Percentiles rank a stretch among this genome's conserved stretches.
Evolutionary conservation across 2,888 invertebrate species (phyloP).

Genomic region (Hypomecis punctinalis): DNA sequence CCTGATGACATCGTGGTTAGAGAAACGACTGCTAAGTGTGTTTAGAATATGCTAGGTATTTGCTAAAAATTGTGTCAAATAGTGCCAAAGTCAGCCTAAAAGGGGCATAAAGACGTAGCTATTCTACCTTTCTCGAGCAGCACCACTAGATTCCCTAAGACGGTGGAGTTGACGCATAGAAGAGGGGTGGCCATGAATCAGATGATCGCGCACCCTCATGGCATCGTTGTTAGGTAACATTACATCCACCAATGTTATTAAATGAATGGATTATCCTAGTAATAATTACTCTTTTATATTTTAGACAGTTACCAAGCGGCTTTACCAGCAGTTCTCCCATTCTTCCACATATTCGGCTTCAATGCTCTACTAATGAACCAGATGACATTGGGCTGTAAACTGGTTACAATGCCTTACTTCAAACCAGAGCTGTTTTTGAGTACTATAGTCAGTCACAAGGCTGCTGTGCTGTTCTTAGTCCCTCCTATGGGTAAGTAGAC

Average conservation of each 20-base stretch:
- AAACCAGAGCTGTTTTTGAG: slow-evolving; percentile 89
- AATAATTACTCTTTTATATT: no score
- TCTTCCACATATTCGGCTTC: slow-evolving; percentile 93
- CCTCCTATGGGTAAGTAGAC: slow-evolving; percentile 89
- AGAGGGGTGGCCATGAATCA: no score
- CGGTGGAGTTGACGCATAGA: no score
- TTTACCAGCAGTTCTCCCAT: slow-evolving; percentile 89
- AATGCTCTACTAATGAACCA: slow-evolving; percentile 86
- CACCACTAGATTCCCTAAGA: no score
- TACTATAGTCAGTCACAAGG: slow-evolving; percentile 86
- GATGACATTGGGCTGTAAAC: slow-evolving; percentile 86
- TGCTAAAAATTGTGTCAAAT: no score
- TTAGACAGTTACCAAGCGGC: slow-evolving; percentile 85
- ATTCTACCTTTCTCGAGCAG: no score
- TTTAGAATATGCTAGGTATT: neutral
- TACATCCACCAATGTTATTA: no score
- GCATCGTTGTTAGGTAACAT: no score
- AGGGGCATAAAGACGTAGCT: no score
- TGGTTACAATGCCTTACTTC: slow-evolving; percentile 90
- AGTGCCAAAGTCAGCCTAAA: no score
- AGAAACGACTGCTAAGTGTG: slow-evolving; percentile 69
- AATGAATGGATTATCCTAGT: no score
- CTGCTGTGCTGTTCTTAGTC: slow-evolving; percentile 87
- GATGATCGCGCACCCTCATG: no score
- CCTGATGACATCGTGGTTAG: slow-evolving; percentile 67